These are phyloP conservation scores for Tridacna gigas DNA, from an alignment of 2,888 invertebrate species.

Conservation along the genomic window DNA sequence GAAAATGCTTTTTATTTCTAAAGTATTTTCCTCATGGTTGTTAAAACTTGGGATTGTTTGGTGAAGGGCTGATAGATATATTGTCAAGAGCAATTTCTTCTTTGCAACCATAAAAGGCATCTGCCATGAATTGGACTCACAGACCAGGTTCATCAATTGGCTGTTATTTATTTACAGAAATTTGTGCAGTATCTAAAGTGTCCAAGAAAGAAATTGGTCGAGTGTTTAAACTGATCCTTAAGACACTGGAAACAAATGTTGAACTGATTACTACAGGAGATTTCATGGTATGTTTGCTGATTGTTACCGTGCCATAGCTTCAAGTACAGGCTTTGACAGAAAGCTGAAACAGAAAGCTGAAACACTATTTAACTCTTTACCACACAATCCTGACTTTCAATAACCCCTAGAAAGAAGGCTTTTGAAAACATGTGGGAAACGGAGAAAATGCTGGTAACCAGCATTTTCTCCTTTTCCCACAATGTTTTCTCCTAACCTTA, in stretches of 20 bases:
- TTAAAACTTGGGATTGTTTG: no score
- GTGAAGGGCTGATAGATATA: no score
- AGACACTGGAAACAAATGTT: constrained; percentile 97
- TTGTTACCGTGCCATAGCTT: not conserved
- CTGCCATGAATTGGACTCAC: no score
- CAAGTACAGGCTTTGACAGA: not conserved
- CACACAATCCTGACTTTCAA: not conserved
- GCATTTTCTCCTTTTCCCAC: constrained; percentile 17
- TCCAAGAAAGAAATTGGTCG: constrained; percentile 99
- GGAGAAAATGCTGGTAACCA: not conserved
- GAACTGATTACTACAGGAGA: constrained; percentile 99
- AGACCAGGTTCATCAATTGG: no score
- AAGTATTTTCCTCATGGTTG: no score
- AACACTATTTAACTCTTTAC: not conserved
- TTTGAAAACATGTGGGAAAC: constrained; percentile 2
- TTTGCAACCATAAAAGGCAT: no score
- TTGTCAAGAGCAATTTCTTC: no score
- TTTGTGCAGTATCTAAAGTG: constrained; percentile 99
- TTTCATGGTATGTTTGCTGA: constrained; percentile 92
- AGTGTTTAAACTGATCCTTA: constrained; percentile 98
- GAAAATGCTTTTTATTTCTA: no score
- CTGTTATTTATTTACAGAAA: constrained; percentile 88
- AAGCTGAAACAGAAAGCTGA: not conserved
- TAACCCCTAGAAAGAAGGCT: not conserved
- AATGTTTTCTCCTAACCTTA: not conserved